Base-by-base conservation (phyloP, 2,113 vertebrate species). In the Lophotis ruficrista region DNA sequence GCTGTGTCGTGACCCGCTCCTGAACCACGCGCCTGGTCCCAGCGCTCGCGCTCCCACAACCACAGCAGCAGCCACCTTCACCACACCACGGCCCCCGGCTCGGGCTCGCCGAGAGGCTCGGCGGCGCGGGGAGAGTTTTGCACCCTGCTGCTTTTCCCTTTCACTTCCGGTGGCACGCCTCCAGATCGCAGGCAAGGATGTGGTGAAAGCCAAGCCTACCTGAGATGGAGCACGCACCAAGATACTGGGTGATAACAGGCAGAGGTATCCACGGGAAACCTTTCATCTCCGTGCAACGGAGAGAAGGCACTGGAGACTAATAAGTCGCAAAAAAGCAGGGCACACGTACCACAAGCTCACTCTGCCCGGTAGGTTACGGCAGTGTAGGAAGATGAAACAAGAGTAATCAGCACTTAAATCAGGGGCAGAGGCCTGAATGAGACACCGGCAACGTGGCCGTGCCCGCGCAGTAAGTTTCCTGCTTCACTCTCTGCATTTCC, bases 141-240 rank as follows among this genome's bases (percentile, higher is more conserved):
- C 85, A 79, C 73, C 24, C 91, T 9, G 0, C 2, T 60, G 50
- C 88, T 86, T 80, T 83, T 90, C 89, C 90, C 96, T 97, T 97
- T 97, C 96, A 92, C 95, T 84, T 54, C 93, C 66, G 85, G 70
- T 7, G 2, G 45, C 28, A 3, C 37, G 65, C 18, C 71, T 76
- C 66, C 60, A 31, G 65, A 24, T 12, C 43, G 69, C 41, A 37
- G 22, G 83, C 94, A 97, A 97, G 96, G 96, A 97, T 97, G 96
- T 96, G 96, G 96, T 96, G 89, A 94, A 76, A 78, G 85, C 86
- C 93, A 75, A 89, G n/a, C 33, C 81, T 54, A 62, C 73, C 35
- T 2, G 43, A 80, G 47, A 64, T 77, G 83, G 88, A 91, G 87
- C 80, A 75, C 25, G 4, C 12, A 4, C 54, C 0, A 7, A 95